Conservation (phyloP, 1,140 invertebrate genomes). For the Teleogryllus occipitalis region DNA sequence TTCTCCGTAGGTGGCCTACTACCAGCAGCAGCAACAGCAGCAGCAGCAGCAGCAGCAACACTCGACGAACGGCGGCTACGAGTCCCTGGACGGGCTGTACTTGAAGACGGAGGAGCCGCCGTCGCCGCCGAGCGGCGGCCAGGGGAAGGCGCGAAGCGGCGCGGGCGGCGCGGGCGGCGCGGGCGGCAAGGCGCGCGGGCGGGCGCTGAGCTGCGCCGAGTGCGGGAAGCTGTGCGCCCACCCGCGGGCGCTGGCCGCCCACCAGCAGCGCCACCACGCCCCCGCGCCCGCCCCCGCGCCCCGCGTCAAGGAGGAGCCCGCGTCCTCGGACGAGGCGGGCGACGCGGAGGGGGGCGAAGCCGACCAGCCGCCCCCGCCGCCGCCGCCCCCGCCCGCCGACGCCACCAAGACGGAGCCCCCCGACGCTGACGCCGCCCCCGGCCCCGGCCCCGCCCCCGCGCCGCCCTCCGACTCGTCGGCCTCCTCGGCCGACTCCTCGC, state of each 20-base stretch:
- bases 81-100: not conserved
- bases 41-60: not conserved
- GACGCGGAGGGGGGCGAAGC: not conserved
- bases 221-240: conserved; percentile 12
- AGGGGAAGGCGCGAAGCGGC: not conserved
- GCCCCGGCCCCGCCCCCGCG: not conserved
- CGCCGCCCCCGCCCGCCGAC: too few species aligned
- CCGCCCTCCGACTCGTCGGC: conserved; percentile 8
- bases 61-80: conserved; percentile 4
- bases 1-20: too few species aligned
- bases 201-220: conserved; percentile 7
- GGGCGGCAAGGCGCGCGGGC: not conserved
- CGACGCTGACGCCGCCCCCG: conserved; percentile 7
- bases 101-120: not conserved
- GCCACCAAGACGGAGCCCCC: conserved; percentile 1
- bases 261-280: not conserved
- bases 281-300: too few species aligned
- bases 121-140: conserved; percentile 7
- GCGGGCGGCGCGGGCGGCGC: not conserved
- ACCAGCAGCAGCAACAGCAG: too few species aligned
- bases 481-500: conserved; percentile 2
- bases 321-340: not conserved
- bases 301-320: not conserved
- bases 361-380: too few species aligned
- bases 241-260: not conserved